phyloP scores from a whole-genome alignment of 1,140 invertebrate genomes.

The Oreohelix idahoensis region DNA sequence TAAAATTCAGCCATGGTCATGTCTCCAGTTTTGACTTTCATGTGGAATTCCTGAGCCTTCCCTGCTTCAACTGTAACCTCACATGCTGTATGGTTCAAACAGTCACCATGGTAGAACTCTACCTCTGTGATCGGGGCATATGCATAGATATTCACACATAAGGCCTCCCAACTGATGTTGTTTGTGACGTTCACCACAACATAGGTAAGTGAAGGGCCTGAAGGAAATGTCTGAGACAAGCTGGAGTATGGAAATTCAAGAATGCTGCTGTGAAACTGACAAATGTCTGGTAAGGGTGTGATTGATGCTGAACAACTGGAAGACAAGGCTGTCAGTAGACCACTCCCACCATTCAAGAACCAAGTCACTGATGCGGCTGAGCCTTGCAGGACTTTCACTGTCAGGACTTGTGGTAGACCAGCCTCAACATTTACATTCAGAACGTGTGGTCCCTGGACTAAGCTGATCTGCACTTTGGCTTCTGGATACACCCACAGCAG shows the following conservation, averaged over 20 bases:
- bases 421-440: slow-evolving; percentile 41
- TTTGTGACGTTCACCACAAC: slow-evolving; percentile 21
- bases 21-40: slow-evolving; percentile 17
- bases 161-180: slow-evolving; percentile 16
- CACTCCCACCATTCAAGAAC: slow-evolving; percentile 31
- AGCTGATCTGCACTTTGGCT: not conserved
- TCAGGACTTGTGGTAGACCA: slow-evolving; percentile 31
- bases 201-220: not conserved
- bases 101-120: slow-evolving; percentile 30
- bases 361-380: slow-evolving; percentile 42
- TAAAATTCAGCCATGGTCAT: not conserved
- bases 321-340: slow-evolving; percentile 10
- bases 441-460: not conserved
- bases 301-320: slow-evolving; percentile 39
- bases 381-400: slow-evolving; percentile 43
- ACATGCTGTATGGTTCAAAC: slow-evolving; percentile 4
- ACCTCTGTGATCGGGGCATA: slow-evolving; percentile 37
- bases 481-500: slow-evolving; percentile 48
- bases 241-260: slow-evolving; percentile 46
- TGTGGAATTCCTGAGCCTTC: not conserved
- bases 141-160: slow-evolving; percentile 28
- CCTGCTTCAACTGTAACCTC: slow-evolving; percentile 3
- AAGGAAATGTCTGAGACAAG: slow-evolving; percentile 33
- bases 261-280: slow-evolving; percentile 38
- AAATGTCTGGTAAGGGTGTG: not conserved